Conservation (phyloP, 2,888 invertebrate genomes). For the Trichogramma dendrolimi region DNA sequence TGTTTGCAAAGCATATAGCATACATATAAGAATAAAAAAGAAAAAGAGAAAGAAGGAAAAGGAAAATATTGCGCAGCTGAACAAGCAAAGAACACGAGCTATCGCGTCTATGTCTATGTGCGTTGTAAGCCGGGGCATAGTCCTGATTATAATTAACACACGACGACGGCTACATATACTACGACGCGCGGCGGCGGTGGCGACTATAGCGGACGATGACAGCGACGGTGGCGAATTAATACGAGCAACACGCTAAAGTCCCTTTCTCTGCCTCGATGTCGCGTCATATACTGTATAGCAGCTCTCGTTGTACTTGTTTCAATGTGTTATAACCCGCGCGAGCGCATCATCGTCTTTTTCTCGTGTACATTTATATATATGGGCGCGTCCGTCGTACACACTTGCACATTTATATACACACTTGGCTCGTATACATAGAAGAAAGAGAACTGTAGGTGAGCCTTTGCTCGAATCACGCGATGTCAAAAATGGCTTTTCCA, state of each 20-base stretch:
- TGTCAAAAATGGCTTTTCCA: slow-evolving; percentile 33
- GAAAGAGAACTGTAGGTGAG: too few species aligned
- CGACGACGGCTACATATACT: slow-evolving; percentile 11
- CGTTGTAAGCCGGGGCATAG: too few species aligned
- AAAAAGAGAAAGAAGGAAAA: slow-evolving; percentile 3
- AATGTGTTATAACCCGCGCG: too few species aligned
- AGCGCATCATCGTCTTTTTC: slow-evolving; percentile 2
- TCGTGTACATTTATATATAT: slow-evolving; percentile 19
- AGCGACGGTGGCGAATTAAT: slow-evolving; percentile 37
- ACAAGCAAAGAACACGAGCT: slow-evolving; percentile 17
- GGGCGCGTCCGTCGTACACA: slow-evolving; percentile 18
- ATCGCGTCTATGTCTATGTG: slow-evolving; percentile 15
- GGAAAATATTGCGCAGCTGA: background rate
- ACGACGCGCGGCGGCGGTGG: too few species aligned
- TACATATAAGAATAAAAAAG: background rate
- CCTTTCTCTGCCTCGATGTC: too few species aligned
- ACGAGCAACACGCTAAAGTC: slow-evolving; percentile 41
- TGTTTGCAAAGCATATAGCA: slow-evolving; percentile 12
- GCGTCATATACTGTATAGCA: too few species aligned
- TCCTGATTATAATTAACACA: slow-evolving; percentile 48
- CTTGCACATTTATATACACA: slow-evolving; percentile 26
- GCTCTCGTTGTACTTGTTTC: too few species aligned
- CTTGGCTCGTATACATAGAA: slow-evolving; percentile 23
- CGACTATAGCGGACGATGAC: too few species aligned
- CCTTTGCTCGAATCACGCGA: slow-evolving; percentile 33